Conservation (phyloP, 2,113 vertebrate genomes). For the Gymnocephalus cernua region DNA sequence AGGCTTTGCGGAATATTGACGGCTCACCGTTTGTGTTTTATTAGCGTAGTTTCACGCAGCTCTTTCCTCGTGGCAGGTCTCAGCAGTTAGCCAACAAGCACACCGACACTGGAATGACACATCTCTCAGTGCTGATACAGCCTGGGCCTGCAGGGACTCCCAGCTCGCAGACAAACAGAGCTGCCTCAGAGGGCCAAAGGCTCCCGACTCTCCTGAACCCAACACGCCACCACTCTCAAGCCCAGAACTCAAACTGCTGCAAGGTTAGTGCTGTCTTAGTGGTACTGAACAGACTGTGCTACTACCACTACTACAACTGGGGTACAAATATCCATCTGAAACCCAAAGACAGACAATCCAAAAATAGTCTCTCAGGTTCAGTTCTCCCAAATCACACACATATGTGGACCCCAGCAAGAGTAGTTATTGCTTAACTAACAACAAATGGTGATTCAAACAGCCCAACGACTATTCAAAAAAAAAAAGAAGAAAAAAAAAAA, state of each 20-base stretch:
- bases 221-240: background rate
- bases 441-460: background rate
- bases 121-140: background rate
- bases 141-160: conserved; percentile 16
- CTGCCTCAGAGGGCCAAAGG: conserved; percentile 9
- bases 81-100: conserved; percentile 25
- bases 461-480: too few species aligned
- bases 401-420: background rate
- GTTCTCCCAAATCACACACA: background rate
- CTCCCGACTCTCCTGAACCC: too few species aligned
- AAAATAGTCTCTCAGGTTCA: background rate
- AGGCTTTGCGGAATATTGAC: too few species aligned
- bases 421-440: background rate
- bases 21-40: background rate
- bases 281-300: background rate
- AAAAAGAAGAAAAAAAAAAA: too few species aligned
- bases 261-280: background rate
- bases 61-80: background rate
- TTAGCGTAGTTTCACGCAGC: background rate
- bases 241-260: background rate
- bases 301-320: background rate
- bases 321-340: background rate
- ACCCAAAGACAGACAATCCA: background rate
- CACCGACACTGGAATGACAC: conserved; percentile 25
- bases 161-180: conserved; percentile 34